phyloP scores from a whole-genome alignment of 1,140 invertebrate genomes.

The Cotesia typhae region DNA sequence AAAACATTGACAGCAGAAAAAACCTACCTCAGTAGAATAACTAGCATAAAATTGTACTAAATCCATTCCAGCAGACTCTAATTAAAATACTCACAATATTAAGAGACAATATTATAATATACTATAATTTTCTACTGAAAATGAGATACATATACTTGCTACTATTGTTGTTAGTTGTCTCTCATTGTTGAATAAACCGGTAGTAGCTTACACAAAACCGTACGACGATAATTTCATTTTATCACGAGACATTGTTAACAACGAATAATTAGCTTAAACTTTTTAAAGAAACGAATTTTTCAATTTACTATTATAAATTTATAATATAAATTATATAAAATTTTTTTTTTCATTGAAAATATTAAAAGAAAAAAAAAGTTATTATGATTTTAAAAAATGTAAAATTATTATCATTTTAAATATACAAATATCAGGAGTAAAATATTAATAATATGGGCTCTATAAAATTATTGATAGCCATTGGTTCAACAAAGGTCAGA shows the following conservation, averaged over 20 bases:
- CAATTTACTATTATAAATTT: too few species aligned
- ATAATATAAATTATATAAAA: too few species aligned
- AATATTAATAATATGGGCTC: background rate
- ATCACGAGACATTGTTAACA: too few species aligned
- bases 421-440: background rate
- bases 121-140: background rate
- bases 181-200: conserved; percentile 4
- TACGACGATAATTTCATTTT: conserved; percentile 5
- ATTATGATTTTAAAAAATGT: too few species aligned
- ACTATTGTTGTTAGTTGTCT: background rate
- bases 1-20: background rate
- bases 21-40: background rate
- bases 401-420: background rate
- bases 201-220: background rate
- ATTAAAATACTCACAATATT: conserved; percentile 12
- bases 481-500: conserved; percentile 55
- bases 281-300: too few species aligned
- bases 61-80: background rate
- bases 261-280: too few species aligned
- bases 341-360: too few species aligned
- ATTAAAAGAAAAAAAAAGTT: too few species aligned
- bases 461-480: conserved; percentile 49
- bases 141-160: conserved; percentile 10
- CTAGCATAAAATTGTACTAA: too few species aligned
- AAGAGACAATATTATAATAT: background rate